These are phyloP conservation scores for Carassius carassius DNA, from an alignment of 2,113 vertebrate genomes.

Conservation along the genomic window DNA sequence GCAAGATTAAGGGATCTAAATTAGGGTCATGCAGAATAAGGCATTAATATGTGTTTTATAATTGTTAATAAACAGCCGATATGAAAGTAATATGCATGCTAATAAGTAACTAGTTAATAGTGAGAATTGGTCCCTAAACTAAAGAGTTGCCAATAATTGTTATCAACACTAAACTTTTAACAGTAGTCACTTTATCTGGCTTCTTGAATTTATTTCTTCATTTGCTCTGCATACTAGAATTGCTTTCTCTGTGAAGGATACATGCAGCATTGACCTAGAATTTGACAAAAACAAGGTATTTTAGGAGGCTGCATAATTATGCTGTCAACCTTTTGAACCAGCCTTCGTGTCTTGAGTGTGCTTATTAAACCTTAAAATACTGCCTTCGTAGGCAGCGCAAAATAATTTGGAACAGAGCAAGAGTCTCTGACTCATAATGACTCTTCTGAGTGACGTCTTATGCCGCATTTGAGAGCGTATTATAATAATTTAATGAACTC, in stretches of 20 bases:
- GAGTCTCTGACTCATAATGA: background rate
- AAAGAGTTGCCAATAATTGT: no score
- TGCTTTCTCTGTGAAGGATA: background rate
- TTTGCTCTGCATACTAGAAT: background rate
- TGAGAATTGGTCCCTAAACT: no score
- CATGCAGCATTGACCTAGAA: background rate
- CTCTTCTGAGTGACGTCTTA: background rate
- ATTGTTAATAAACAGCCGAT: no score
- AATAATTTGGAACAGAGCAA: background rate
- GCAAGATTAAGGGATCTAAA: no score
- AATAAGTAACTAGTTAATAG: no score
- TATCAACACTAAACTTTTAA: background rate
- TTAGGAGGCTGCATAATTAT: background rate
- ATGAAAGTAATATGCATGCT: no score
- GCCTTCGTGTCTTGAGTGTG: background rate
- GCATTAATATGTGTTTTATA: no score
- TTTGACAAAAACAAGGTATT: background rate
- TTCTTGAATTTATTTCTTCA: background rate
- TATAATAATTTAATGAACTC: slow-evolving; percentile 28
- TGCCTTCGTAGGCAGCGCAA: background rate
- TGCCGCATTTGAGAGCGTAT: background rate
- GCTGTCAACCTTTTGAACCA: slow-evolving; percentile 16
- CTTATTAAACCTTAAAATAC: slow-evolving; percentile 2
- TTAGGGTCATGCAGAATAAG: no score
- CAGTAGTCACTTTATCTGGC: background rate